Evolutionary conservation across 2,113 vertebrate genomes (phyloP), one percentile per base, ranked within the genome.

Genomic region (Sterna hirundo): DNA sequence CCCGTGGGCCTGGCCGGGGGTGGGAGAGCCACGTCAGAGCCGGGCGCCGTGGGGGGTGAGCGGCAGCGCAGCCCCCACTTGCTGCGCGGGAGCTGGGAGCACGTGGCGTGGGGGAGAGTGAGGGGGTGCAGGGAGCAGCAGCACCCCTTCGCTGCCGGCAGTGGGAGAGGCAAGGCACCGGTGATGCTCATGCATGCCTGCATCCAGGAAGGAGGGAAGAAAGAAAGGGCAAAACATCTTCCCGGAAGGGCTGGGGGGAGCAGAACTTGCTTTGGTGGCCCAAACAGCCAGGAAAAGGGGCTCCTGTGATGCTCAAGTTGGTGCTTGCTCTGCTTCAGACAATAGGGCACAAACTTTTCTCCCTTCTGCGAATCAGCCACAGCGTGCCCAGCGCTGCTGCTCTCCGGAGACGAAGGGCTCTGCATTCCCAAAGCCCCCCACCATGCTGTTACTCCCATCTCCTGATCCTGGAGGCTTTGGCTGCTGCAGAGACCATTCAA

Each of bases 141-240:
- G 84, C 90, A 94, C 90, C 90, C 82, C 52, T 93, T 95, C 29
- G 1, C 57, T 95, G 90, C 92, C 0, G 1, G 32, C 3, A 2
- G 0, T 0, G 29, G 18, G n/a, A 78, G 55, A 78, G 69, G 32
- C 2, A 5, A 90, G 86, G 42, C 47, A 38, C 5, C 0, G 0
- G 18, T 4, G 47, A 10, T 4, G 79, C 52, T 38, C 6, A 0
- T 10, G 16, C 4, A 17, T 0, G 2, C 61, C 29, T 2, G 0
- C 2, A 8, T 6, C 44, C 18, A 46, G 44, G 69, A 40, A 81
- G 58, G 44, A 76, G 62, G 49, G 23, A 13, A 15, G 58, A 18
- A 40, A 46, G 55, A 71, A 83, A 60, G 26, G 36, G 55, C 26
- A 25, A 7, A 19, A 21, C 4, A 5, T 40, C 7, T 34, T 76